Conservation (phyloP, 2,113 vertebrate species). For the Embiotoca jacksoni region DNA sequence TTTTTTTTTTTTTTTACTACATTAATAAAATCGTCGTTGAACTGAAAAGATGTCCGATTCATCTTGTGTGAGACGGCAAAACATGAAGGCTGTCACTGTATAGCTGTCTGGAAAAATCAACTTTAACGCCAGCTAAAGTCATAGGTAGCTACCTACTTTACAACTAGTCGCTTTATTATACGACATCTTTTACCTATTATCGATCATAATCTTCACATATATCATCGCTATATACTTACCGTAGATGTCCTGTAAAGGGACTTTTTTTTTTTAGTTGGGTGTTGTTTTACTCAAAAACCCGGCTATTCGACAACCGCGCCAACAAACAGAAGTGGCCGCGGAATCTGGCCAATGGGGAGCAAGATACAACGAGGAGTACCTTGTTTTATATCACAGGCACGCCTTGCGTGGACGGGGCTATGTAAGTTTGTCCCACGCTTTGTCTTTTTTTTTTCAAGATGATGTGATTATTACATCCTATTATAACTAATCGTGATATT, state of each 20-base stretch:
- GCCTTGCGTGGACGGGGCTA: slow-evolving; percentile 14
- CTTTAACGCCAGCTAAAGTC: background rate
- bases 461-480: background rate
- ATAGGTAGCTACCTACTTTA: background rate
- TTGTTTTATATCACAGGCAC: accelerated
- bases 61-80: background rate
- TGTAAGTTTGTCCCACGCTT: accelerated
- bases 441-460: background rate
- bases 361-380: slow-evolving; percentile 5
- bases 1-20: background rate
- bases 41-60: background rate
- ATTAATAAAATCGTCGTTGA: background rate
- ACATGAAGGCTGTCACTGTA: background rate
- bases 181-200: background rate
- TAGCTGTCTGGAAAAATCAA: background rate
- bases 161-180: background rate
- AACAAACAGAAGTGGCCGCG: slow-evolving; percentile 32
- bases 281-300: slow-evolving; percentile 1
- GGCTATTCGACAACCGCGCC: slow-evolving; percentile 70
- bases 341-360: slow-evolving; percentile 61
- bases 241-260: background rate
- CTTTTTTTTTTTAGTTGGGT: background rate
- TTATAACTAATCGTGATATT: accelerated
- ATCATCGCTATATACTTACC: slow-evolving; percentile 18
- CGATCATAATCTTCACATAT: background rate